Base-by-base conservation (phyloP, 2,797 vertebrate genomes). In the Anabas testudineus region DNA sequence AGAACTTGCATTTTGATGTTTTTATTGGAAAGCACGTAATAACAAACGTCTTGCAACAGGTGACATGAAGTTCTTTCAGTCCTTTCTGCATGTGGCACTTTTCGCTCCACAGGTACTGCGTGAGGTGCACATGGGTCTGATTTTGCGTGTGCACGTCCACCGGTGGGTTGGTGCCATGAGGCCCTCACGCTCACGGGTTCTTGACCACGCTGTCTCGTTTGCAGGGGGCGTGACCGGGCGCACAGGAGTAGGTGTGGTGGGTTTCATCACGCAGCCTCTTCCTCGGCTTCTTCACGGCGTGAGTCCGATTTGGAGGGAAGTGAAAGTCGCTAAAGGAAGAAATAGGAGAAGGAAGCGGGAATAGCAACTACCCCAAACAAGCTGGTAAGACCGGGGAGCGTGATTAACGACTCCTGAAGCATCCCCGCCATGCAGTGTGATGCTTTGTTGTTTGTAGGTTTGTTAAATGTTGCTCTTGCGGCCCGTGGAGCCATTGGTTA, bases 331-430 rank as follows among this genome's bases (percentile, higher is more conserved):
- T 0, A 36, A 73, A 9, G 55, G 10, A 62, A 67, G 32, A 77
- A 60, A 49, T 13, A 71, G 49, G 14, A 49, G 62, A 54, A 54
- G 46, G 58, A 63, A 69, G 69, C 46, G 53, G 49, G 71, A 75
- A 74, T 63, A 48, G 12, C 41, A 70, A 68, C 28, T 26, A 46
- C 48, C 53, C 6, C 12, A 28, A 77, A 19, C 59, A 83, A 73
- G 70, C 88, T 90, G 90, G 90, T 92, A 76, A 88, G 86, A 34
- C 15, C 14, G 19, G 1, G 12, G 12, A 32, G 2, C 2, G 22
- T 2, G 10, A 4, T 0, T 16, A 1, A n/a, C 7, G 4, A 39
- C 30, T 26, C 4, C 21, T 0, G 7, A 5, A 21, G 21, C 4
- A 1, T 8, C 1, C 14, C 0, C 0, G 2, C 0, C 21, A 15